Base-by-base conservation (phyloP, 2,888 invertebrate species). In the Ochropleura plecta region DNA sequence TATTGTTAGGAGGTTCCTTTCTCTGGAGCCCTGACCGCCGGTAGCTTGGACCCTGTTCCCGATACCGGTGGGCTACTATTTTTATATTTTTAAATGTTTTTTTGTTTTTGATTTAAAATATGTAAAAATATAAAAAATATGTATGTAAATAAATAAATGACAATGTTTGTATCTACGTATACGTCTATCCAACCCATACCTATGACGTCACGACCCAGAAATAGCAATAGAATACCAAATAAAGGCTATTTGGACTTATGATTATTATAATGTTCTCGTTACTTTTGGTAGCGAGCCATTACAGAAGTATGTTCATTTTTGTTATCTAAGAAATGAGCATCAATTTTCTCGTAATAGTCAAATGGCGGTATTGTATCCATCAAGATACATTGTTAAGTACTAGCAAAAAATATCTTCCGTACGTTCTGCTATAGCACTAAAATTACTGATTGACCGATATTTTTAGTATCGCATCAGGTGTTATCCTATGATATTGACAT, bases 221-320 rank as follows among this genome's bases (percentile, higher is more conserved):
- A 66, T 69, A 59, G 57, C 62, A 62, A 70, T 59, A 66, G 73
- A 73, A 82, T 80, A 78, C 44, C 40, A 44, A 73, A 60, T 30
- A 60, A 48, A 53, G 65, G 60, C 78, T 40, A 59, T 81, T 82
- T 46, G 16, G 73, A 55, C 69, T 67, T 83, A 49, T 18, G 69
- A 83, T 78, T 81, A 78, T 82, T 67, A 73, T 70, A 78, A 79
- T 65, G 57, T 66, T 51, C 48, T 67, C 68, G 65, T 79, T 73
- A 76, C 67, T 64, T 75, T 72, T 48, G 69, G 62, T 72, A 76
- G 83, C 51, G 20, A 67, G 67, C 72, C 72, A 74, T 74, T 76
- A 72, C 70, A 48, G 76, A 57, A 62, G 20, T 55, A 70, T 57
- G 73, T 68, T 62, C 57, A 69, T 70, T 70, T 72, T 75, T 76